Percentiles rank a stretch among this genome's conserved stretches.
These are phyloP conservation scores for Tetragnatha versicolor DNA, from an alignment of 1,140 invertebrate species.

Conservation along the genomic window DNA sequence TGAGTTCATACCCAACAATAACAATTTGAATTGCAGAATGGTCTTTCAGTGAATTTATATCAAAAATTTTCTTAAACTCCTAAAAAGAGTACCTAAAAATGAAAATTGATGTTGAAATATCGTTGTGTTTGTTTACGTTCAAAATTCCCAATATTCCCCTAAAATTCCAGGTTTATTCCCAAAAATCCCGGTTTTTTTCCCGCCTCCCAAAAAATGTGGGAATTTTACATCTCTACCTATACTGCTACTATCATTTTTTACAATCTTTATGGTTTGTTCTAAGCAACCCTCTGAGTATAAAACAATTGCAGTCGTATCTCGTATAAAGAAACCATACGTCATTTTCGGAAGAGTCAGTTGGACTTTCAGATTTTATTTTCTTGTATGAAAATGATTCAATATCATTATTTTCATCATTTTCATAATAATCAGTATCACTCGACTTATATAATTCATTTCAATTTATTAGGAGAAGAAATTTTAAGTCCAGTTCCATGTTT, in stretches of 20 bases:
- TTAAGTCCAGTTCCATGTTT: background rate
- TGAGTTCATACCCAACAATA: too few species aligned
- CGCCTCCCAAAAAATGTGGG: too few species aligned
- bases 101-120: too few species aligned
- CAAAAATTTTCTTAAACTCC: too few species aligned
- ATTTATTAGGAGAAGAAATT: background rate
- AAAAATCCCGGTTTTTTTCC: too few species aligned
- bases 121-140: too few species aligned
- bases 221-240: constrained; percentile 15
- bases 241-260: background rate
- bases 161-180: too few species aligned
- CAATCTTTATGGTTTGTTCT: background rate
- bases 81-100: too few species aligned
- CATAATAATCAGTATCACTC: background rate
- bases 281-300: constrained; percentile 7
- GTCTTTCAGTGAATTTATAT: too few species aligned
- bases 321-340: background rate
- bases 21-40: too few species aligned
- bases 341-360: background rate
- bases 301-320: background rate
- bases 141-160: too few species aligned
- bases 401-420: too few species aligned
- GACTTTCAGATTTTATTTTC: background rate
- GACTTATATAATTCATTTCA: background rate
- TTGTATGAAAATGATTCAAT: background rate